phyloP scores from a whole-genome alignment of 2,888 invertebrate genomes.

The Antheraea assamensis region DNA sequence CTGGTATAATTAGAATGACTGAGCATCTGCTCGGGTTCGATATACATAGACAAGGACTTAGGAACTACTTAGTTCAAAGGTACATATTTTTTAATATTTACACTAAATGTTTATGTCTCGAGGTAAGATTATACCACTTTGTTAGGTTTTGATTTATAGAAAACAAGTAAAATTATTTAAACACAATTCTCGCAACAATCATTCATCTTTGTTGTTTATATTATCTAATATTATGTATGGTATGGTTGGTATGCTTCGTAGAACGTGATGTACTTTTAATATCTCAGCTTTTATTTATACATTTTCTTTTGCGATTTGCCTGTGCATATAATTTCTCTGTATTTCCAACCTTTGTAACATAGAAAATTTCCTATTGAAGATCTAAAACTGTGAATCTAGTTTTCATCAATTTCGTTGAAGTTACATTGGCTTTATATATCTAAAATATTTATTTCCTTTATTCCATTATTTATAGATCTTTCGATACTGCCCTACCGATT shows the following conservation, averaged over 20 bases:
- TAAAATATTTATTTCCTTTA: background rate
- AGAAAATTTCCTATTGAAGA: background rate
- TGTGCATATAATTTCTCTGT: background rate
- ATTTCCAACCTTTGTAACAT: background rate
- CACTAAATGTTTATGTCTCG: constrained; percentile 18
- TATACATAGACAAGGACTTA: constrained; percentile 79
- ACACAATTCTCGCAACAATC: background rate
- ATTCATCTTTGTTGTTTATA: background rate
- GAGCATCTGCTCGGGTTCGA: constrained; percentile 82
- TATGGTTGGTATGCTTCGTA: too few relatives aligned
- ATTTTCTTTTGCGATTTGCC: background rate
- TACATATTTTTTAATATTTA: constrained; percentile 44
- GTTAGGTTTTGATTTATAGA: background rate
- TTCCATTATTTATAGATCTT: constrained; percentile 45
- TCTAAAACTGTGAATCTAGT: background rate
- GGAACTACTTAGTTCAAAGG: constrained; percentile 77
- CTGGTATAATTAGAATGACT: constrained; percentile 86
- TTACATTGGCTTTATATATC: background rate
- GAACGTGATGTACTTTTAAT: too few relatives aligned
- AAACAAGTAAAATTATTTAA: background rate
- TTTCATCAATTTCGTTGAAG: background rate
- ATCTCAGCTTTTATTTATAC: too few relatives aligned
- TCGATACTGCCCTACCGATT: constrained; percentile 68
- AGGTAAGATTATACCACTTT: background rate
- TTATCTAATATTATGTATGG: background rate